A percentile compares a stretch with the other conserved stretches of the same genome.
These are phyloP conservation scores for Yasuhikotakia modesta DNA, from an alignment of 2,797 vertebrate genomes.

Conservation along the genomic window DNA sequence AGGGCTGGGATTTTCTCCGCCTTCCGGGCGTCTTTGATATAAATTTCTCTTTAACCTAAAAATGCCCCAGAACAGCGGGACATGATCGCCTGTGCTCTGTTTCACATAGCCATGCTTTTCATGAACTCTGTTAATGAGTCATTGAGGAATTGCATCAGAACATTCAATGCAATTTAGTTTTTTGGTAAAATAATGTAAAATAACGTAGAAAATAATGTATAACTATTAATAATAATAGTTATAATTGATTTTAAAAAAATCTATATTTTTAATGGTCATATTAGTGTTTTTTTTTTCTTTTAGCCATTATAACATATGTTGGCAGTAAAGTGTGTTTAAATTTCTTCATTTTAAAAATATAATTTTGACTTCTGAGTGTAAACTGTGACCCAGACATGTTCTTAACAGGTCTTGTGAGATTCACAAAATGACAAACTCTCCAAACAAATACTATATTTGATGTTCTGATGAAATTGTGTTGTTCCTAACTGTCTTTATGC, in stretches of 20 bases:
- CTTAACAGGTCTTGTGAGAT: not conserved
- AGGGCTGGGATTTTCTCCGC: slow-evolving; percentile 48
- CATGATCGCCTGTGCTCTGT: too few species aligned
- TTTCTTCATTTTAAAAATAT: too few species aligned
- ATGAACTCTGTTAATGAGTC: not conserved
- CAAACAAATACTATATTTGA: not conserved
- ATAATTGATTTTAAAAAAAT: not conserved
- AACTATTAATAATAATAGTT: too few species aligned
- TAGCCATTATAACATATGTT: too few species aligned
- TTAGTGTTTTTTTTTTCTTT: too few species aligned
- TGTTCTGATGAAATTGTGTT: not conserved
- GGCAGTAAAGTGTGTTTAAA: too few species aligned
- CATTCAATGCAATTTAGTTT: not conserved
- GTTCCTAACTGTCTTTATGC: not conserved
- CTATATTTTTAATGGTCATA: not conserved
- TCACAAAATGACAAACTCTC: too few species aligned
- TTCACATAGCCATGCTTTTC: too few species aligned
- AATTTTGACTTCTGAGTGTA: too few species aligned
- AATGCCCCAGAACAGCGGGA: not conserved
- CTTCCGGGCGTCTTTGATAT: slow-evolving; percentile 58
- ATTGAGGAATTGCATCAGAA: not conserved
- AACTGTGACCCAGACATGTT: too few species aligned
- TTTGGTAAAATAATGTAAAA: too few species aligned
- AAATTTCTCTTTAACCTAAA: slow-evolving; percentile 39
- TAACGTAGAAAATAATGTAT: too few species aligned